phyloP scores from a whole-genome alignment of 1,140 invertebrate species.

The Ericerus pela region DNA sequence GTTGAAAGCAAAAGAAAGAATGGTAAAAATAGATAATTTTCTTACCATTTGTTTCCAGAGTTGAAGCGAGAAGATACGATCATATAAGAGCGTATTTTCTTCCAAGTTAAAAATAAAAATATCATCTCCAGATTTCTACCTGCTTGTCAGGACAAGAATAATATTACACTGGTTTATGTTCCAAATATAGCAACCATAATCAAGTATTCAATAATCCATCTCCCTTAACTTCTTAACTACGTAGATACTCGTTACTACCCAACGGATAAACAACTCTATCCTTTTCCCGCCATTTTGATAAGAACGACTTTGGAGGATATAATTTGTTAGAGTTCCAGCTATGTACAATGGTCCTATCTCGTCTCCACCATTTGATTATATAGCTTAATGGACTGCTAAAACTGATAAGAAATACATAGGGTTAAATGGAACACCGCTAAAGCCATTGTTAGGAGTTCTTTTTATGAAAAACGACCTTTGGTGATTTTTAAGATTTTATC shows the following conservation, averaged over 20 bases:
- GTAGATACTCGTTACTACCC: not conserved
- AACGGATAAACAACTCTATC: not conserved
- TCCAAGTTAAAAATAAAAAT: slow-evolving; percentile 5
- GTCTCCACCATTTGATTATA: not conserved
- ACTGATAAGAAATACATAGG: not conserved
- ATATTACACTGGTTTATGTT: not conserved
- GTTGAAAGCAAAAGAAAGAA: not conserved
- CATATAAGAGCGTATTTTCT: not conserved
- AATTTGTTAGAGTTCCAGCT: not conserved
- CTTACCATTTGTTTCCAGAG: not conserved
- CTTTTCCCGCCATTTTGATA: slow-evolving; percentile 6
- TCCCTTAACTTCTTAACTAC: no score
- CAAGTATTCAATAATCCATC: not conserved
- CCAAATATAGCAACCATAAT: slow-evolving; percentile 1
- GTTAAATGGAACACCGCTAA: no score
- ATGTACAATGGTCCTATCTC: not conserved
- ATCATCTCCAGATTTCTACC: not conserved
- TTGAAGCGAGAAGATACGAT: not conserved
- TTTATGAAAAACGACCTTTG: no score
- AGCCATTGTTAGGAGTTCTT: no score
- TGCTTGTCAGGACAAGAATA: not conserved
- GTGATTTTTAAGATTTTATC: no score
- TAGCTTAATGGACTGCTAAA: not conserved
- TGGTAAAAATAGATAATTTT: not conserved
- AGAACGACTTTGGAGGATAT: not conserved